Percentiles rank a stretch among this genome's conserved stretches.
phyloP scores from a whole-genome alignment of 1,140 invertebrate genomes.

The Nylanderia fulva region DNA sequence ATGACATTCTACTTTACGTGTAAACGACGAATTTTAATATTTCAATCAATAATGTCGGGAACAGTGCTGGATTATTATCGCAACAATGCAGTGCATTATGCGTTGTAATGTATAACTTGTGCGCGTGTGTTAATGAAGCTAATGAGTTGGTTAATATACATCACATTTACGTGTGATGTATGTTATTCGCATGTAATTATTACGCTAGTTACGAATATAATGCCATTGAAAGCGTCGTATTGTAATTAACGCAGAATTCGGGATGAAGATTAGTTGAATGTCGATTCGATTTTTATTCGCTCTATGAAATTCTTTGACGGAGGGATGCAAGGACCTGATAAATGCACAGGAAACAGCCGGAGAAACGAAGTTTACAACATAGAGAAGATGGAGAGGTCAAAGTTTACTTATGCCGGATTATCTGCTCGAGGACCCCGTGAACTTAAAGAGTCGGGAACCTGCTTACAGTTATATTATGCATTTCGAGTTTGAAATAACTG shows the following conservation, averaged over 20 bases:
- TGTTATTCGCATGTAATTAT: constrained; percentile 43
- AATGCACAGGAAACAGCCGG: constrained; percentile 28
- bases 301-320: background rate
- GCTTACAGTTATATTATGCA: constrained; percentile 68
- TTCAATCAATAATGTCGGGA: constrained; percentile 6
- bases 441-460: constrained; percentile 68
- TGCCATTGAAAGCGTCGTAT: constrained; percentile 36
- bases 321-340: constrained; percentile 37
- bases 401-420: constrained; percentile 61
- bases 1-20: background rate
- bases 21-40: background rate
- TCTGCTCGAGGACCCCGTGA: constrained; percentile 57
- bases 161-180: constrained; percentile 50
- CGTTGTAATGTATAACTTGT: constrained; percentile 22
- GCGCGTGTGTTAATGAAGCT: constrained; percentile 52
- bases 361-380: constrained; percentile 52
- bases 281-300: constrained; percentile 20
- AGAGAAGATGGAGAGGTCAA: constrained; percentile 37
- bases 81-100: constrained; percentile 25
- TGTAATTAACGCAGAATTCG: constrained; percentile 45
- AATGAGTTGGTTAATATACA: constrained; percentile 62
- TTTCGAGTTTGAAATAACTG: constrained; percentile 66
- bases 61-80: constrained; percentile 37
- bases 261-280: background rate
- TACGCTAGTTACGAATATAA: constrained; percentile 41